A percentile compares a stretch with the other conserved stretches of the same genome.
phyloP scores from a whole-genome alignment of 2,888 invertebrate species.

The Pimpla rufipes region DNA sequence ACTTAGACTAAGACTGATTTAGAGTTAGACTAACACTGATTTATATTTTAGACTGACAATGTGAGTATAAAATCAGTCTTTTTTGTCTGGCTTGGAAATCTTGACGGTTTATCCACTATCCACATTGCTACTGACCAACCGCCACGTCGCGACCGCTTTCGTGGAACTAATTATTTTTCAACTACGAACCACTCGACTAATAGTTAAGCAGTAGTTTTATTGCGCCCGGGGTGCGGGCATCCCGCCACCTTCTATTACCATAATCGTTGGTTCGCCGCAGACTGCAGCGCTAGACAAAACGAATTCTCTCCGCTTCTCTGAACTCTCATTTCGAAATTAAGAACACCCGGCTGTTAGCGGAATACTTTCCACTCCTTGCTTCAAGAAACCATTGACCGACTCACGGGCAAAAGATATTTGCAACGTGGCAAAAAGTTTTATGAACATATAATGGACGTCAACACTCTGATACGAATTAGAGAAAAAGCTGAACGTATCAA shows the following conservation, averaged over 20 bases:
- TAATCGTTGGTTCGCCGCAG: conserved; percentile 26
- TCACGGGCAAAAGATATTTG: neutral
- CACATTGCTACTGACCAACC: neutral
- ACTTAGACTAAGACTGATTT: too few species aligned
- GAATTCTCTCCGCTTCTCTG: neutral
- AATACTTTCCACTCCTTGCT: conserved; percentile 22
- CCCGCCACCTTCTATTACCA: conserved; percentile 5
- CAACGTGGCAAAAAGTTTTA: neutral
- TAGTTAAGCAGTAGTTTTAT: conserved; percentile 8
- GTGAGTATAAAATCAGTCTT: too few species aligned
- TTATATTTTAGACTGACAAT: too few species aligned
- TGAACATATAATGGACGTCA: neutral
- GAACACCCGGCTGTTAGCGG: conserved; percentile 5
- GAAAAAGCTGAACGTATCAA: too few species aligned
- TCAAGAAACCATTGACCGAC: neutral
- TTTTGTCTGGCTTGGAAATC: conserved; percentile 3
- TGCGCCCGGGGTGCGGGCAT: neutral
- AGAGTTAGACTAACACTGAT: too few species aligned
- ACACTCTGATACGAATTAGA: neutral
- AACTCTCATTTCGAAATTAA: conserved; percentile 39
- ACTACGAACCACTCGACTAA: conserved; percentile 19
- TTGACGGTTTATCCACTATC: neutral
- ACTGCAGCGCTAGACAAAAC: conserved; percentile 1
- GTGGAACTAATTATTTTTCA: conserved; percentile 36
- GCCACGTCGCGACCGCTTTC: neutral